These are phyloP conservation scores for Parnassius orleans DNA, from an alignment of 2,888 invertebrate genomes.

Conservation along the genomic window DNA sequence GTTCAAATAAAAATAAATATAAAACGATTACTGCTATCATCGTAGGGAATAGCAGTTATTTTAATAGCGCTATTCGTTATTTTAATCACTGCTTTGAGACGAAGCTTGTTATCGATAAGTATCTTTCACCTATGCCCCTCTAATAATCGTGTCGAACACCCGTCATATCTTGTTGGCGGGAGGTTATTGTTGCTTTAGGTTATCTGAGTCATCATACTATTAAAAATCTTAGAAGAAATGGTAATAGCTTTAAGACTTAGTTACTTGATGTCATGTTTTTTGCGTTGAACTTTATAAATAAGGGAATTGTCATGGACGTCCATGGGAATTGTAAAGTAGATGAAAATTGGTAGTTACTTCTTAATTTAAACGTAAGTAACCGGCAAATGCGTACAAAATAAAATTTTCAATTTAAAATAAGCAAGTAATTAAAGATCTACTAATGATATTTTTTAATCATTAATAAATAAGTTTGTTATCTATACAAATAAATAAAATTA, in stretches of 20 bases:
- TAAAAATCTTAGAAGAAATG: constrained; percentile 13
- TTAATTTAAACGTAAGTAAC: no score
- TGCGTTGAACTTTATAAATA: no score
- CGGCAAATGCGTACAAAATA: no score
- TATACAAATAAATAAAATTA: no score
- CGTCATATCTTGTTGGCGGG: constrained; percentile 52
- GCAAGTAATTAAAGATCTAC: no score
- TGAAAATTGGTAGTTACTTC: no score
- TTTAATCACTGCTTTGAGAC: constrained; percentile 28
- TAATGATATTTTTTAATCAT: no score
- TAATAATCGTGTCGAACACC: constrained; percentile 66
- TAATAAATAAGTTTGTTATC: no score
- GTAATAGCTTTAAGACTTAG: not conserved
- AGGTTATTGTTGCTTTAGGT: constrained; percentile 54
- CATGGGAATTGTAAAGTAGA: no score
- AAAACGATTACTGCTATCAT: constrained; percentile 16
- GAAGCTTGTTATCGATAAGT: constrained; percentile 53
- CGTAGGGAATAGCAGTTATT: constrained; percentile 12
- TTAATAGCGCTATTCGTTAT: constrained; percentile 26
- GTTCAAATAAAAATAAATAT: constrained; percentile 11
- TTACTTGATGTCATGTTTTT: no score
- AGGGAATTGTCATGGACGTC: no score
- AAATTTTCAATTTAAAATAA: no score
- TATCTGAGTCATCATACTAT: constrained; percentile 41
- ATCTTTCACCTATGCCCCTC: constrained; percentile 70